Conservation (phyloP, 2,797 vertebrate genomes). For the Typhlichthys eigenmanni region DNA sequence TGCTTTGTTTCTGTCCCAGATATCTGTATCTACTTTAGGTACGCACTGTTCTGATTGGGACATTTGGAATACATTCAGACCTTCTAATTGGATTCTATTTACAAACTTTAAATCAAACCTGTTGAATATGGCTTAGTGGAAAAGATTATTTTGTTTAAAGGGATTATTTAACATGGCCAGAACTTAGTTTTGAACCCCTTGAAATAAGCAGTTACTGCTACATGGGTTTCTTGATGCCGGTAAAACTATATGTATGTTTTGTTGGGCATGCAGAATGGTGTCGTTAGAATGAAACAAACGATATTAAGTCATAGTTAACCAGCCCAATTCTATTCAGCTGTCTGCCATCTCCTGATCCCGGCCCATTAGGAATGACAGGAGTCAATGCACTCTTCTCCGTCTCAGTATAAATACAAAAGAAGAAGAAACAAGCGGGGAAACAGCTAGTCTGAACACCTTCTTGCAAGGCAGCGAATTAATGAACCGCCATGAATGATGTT, state of each 20-base stretch:
- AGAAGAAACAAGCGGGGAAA: slow-evolving; percentile 32
- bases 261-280: slow-evolving; percentile 50
- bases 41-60: slow-evolving; percentile 48
- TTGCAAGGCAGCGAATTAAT: slow-evolving; percentile 54
- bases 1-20: slow-evolving; percentile 38
- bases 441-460: slow-evolving; percentile 33
- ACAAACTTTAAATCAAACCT: slow-evolving; percentile 67
- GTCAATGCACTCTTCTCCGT: slow-evolving; percentile 41
- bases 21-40: slow-evolving; percentile 35
- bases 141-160: slow-evolving; percentile 62
- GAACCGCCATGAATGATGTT: slow-evolving; percentile 48
- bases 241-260: slow-evolving; percentile 48
- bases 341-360: slow-evolving; percentile 61
- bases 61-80: slow-evolving; percentile 64
- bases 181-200: slow-evolving; percentile 33
- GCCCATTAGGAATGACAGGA: slow-evolving; percentile 56
- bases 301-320: slow-evolving; percentile 56
- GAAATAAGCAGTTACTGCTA: slow-evolving; percentile 54
- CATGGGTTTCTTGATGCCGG: slow-evolving; percentile 22
- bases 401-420: slow-evolving; percentile 7
- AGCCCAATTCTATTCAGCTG: slow-evolving; percentile 50
- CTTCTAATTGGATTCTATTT: slow-evolving; percentile 75
- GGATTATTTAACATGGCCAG: slow-evolving; percentile 58
- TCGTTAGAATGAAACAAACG: slow-evolving; percentile 56
- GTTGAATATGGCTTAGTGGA: slow-evolving; percentile 48